These are phyloP conservation scores for Eurystomus glaucurus DNA, from an alignment of 2,797 vertebrate genomes.

Conservation along the genomic window DNA sequence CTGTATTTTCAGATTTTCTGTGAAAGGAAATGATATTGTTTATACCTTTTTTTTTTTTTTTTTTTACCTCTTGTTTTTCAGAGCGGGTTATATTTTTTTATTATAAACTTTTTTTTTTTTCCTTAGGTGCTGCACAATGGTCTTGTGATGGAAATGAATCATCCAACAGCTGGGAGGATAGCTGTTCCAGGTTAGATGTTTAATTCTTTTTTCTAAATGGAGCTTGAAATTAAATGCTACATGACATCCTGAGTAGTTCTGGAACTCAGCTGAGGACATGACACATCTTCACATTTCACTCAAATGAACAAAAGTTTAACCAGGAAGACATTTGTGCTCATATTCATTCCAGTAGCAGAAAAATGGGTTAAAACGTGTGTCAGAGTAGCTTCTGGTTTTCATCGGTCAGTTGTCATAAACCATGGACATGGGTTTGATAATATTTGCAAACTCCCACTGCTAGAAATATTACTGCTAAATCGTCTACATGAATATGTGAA, in stretches of 20 bases:
- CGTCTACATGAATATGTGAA: background rate
- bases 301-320: background rate
- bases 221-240: constrained; percentile 21
- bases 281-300: constrained; percentile 32
- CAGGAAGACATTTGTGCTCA: background rate
- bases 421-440: constrained; percentile 38
- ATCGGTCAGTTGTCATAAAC: constrained; percentile 28
- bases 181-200: constrained; percentile 87
- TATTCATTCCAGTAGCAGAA: constrained; percentile 10
- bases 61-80: background rate
- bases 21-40: background rate
- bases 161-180: constrained; percentile 87
- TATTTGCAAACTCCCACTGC: constrained; percentile 32
- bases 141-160: constrained; percentile 89
- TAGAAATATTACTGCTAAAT: constrained; percentile 61
- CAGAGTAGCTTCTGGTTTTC: constrained; percentile 35
- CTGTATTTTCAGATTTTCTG: background rate
- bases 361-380: constrained; percentile 27
- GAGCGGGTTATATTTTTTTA: background rate
- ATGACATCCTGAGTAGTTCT: constrained; percentile 25
- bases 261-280: constrained; percentile 19
- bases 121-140: constrained; percentile 88
- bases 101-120: constrained; percentile 35
- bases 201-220: constrained; percentile 24
- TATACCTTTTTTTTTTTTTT: background rate